A percentile compares a stretch with the other conserved stretches of the same genome.
These are phyloP conservation scores for Lasioglossum baleicum DNA, from an alignment of 1,140 invertebrate genomes.

Conservation along the genomic window DNA sequence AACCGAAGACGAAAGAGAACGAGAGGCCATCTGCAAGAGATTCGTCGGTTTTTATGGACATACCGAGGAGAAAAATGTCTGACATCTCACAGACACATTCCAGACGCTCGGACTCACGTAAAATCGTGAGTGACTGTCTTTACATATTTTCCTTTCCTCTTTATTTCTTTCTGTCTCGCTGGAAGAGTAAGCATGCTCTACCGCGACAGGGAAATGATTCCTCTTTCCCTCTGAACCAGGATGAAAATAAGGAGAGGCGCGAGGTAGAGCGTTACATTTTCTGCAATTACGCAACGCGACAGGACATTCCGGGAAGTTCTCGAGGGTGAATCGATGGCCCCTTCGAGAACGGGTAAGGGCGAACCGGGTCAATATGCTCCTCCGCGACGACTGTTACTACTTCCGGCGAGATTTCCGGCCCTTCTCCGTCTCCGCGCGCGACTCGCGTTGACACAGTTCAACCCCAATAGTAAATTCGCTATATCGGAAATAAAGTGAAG, in stretches of 20 bases:
- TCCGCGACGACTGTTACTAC: background rate
- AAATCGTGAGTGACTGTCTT: slow-evolving; percentile 18
- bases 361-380: background rate
- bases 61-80: slow-evolving; percentile 10
- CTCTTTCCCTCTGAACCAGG: background rate
- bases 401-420: no score
- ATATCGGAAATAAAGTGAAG: no score
- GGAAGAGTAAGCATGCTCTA: background rate
- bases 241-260: slow-evolving; percentile 1
- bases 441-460: no score
- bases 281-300: slow-evolving; percentile 14
- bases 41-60: slow-evolving; percentile 31
- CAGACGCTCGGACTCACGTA: slow-evolving; percentile 25
- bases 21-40: slow-evolving; percentile 18
- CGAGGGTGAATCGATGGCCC: background rate
- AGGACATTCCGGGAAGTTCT: background rate
- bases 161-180: no score
- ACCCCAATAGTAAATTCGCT: no score
- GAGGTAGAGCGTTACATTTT: background rate
- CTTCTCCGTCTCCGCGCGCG: no score
- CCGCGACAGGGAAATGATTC: background rate
- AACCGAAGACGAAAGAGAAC: no score
- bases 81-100: slow-evolving; percentile 40
- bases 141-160: no score
- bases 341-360: background rate